phyloP scores from a whole-genome alignment of 2,797 vertebrate genomes.

The Myiotriccus ornatus region DNA sequence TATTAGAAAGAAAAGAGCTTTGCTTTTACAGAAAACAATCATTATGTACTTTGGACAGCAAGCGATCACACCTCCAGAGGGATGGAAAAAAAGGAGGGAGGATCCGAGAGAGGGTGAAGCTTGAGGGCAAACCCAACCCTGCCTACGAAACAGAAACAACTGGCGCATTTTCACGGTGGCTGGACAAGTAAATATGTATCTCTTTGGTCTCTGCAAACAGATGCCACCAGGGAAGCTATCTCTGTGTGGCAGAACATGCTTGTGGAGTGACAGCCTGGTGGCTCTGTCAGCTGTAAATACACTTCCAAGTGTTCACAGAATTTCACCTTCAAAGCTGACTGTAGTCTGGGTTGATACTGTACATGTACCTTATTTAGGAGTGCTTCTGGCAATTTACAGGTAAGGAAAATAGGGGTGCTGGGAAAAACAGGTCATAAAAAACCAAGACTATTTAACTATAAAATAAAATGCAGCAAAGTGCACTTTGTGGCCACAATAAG shows the following conservation, averaged over 20 bases:
- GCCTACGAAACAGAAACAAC: background rate
- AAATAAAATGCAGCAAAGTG: background rate
- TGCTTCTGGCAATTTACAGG: background rate
- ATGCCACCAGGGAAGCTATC: background rate
- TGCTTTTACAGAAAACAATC: background rate
- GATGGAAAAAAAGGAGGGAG: background rate
- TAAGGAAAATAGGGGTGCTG: background rate
- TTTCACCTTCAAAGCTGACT: background rate
- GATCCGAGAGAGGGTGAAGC: background rate
- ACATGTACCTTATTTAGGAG: background rate
- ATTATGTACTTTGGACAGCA: background rate
- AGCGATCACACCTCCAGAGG: background rate
- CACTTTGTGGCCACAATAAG: background rate
- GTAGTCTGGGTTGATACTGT: background rate
- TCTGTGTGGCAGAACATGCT: background rate
- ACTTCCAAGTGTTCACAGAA: background rate
- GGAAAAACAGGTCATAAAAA: background rate
- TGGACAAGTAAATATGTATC: background rate
- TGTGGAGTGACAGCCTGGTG: background rate
- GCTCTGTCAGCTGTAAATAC: background rate
- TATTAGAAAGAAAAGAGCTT: background rate
- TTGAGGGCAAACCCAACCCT: background rate
- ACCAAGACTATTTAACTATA: background rate
- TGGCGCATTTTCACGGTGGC: accelerated
- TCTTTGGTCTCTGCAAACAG: background rate